phyloP scores from a whole-genome alignment of 1,140 invertebrate species.

The Bombus sylvicola region DNA sequence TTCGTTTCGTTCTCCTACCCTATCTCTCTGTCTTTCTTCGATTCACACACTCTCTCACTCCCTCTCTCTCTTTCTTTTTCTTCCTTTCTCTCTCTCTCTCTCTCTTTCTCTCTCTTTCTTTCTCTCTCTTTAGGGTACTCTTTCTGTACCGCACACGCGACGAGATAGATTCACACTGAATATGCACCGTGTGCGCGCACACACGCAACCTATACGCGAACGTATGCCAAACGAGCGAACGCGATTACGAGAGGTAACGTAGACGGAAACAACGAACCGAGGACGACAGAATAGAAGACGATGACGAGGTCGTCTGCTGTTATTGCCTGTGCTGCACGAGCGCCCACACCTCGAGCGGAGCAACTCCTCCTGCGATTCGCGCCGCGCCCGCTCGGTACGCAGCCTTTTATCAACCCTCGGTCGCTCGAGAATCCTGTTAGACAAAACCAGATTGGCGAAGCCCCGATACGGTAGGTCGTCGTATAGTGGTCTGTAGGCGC shows the following conservation, averaged over 20 bases:
- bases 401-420: slow-evolving; percentile 79
- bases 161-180: slow-evolving; percentile 47
- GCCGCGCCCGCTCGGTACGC: slow-evolving; percentile 72
- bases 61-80: slow-evolving; percentile 5
- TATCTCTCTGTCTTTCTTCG: slow-evolving; percentile 3
- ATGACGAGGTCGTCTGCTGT: slow-evolving; percentile 56
- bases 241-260: slow-evolving; percentile 33
- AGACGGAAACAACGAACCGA: slow-evolving; percentile 50
- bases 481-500: slow-evolving; percentile 58
- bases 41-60: slow-evolving; percentile 4
- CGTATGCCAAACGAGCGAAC: slow-evolving; percentile 39
- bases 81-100: not conserved
- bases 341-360: slow-evolving; percentile 63
- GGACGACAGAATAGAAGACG: slow-evolving; percentile 48
- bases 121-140: slow-evolving; percentile 25
- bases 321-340: slow-evolving; percentile 61
- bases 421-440: slow-evolving; percentile 81
- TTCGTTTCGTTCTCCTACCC: slow-evolving; percentile 19
- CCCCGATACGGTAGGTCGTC: slow-evolving; percentile 70
- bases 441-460: slow-evolving; percentile 84
- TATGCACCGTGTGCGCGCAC: slow-evolving; percentile 48
- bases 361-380: slow-evolving; percentile 69
- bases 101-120: not conserved
- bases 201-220: slow-evolving; percentile 55
- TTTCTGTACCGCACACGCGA: slow-evolving; percentile 49